These are phyloP conservation scores for Neopipo cinnamomea DNA, from an alignment of 2,113 vertebrate genomes.

Conservation along the genomic window DNA sequence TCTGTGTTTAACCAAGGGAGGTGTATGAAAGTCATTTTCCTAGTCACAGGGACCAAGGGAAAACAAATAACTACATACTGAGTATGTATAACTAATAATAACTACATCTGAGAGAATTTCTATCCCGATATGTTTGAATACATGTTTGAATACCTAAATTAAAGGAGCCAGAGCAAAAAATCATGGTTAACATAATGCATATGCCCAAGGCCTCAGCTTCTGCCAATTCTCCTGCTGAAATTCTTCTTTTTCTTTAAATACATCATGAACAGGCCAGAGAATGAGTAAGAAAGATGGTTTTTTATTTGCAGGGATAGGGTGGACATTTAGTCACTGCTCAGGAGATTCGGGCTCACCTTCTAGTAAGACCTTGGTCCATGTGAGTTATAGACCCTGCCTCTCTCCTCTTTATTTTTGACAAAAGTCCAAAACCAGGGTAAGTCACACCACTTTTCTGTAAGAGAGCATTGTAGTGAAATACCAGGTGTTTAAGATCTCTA, in stretches of 20 bases:
- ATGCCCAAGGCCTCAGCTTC: not conserved
- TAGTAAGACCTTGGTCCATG: not conserved
- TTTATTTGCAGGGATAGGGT: not conserved
- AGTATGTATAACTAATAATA: too few relatives aligned
- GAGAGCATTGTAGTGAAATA: not conserved
- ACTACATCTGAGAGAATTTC: not conserved
- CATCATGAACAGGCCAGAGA: not conserved
- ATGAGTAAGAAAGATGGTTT: not conserved
- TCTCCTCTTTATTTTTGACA: not conserved
- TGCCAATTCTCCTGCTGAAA: not conserved
- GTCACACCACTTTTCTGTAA: not conserved
- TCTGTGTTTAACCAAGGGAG: not conserved
- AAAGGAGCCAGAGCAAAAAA: not conserved
- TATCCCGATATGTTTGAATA: not conserved
- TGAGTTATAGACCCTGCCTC: not conserved
- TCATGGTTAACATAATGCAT: fast-evolving
- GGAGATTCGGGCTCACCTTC: not conserved
- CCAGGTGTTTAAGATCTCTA: not conserved
- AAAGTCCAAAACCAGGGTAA: not conserved
- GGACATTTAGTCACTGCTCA: not conserved
- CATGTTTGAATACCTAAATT: not conserved
- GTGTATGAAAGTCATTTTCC: not conserved
- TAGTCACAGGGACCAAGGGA: not conserved
- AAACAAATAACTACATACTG: not conserved
- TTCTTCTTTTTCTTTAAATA: not conserved